These are phyloP conservation scores for honey bee (Apis mellifera) DNA, from an alignment of 1,140 invertebrate genomes.

Conservation along the genomic window DNA sequence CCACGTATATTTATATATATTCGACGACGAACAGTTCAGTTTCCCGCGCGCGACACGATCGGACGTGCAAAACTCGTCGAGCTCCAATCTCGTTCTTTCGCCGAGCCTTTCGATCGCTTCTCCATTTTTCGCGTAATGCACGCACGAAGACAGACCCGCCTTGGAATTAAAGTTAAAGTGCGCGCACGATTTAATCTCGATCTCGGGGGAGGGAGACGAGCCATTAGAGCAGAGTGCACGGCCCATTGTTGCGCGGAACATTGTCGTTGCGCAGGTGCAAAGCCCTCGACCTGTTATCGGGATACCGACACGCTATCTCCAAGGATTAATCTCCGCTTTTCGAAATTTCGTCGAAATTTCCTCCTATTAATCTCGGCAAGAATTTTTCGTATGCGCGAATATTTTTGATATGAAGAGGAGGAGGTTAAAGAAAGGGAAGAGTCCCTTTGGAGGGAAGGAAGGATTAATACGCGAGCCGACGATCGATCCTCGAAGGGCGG, in stretches of 20 bases:
- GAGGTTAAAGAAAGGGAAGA: slow-evolving; percentile 2
- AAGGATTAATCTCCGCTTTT: slow-evolving; percentile 44
- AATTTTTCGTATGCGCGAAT: slow-evolving; percentile 4
- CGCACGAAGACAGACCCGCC: not conserved
- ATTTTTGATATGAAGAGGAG: too few species aligned
- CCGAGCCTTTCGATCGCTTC: not conserved
- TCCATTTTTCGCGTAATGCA: slow-evolving; percentile 34
- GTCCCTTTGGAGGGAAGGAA: slow-evolving; percentile 6
- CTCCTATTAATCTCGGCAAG: not conserved
- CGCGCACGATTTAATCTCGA: slow-evolving; percentile 49
- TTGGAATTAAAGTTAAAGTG: slow-evolving; percentile 24
- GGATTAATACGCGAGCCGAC: slow-evolving; percentile 36
- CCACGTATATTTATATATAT: not conserved
- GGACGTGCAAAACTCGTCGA: not conserved
- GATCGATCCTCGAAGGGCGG: slow-evolving; percentile 47
- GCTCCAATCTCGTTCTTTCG: too few species aligned
- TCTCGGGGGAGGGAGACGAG: not conserved
- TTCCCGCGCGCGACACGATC: not conserved
- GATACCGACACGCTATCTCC: slow-evolving; percentile 34
- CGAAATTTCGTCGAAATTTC: slow-evolving; percentile 20
- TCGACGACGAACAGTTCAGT: not conserved
- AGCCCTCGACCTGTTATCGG: slow-evolving; percentile 47
- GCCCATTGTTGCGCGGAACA: slow-evolving; percentile 43
- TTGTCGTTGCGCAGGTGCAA: slow-evolving; percentile 41
- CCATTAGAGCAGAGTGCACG: slow-evolving; percentile 47